Conservation (phyloP, 2,113 vertebrate genomes). For the Platichthys stellatus region DNA sequence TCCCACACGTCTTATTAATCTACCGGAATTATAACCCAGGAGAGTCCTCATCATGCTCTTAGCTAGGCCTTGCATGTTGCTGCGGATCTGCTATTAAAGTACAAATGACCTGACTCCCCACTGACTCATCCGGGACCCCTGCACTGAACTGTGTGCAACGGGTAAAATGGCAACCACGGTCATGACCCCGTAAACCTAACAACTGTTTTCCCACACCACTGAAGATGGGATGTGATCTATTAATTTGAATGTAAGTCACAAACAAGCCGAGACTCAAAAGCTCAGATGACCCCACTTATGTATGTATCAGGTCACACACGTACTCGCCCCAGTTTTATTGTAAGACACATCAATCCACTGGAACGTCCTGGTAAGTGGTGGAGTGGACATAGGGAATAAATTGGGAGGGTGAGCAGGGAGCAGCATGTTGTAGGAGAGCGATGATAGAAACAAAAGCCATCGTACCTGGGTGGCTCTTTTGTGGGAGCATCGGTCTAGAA, state of each 20-base stretch:
- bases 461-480: constrained; percentile 16
- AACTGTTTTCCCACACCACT: not conserved
- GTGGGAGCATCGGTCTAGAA: not conserved
- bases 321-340: too few relatives aligned
- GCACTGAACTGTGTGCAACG: not conserved
- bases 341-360: not conserved
- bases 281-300: not conserved
- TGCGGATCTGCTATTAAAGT: not conserved
- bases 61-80: not conserved
- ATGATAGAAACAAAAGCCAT: constrained; percentile 1
- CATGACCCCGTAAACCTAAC: not conserved
- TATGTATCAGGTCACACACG: not conserved
- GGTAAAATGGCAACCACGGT: not conserved
- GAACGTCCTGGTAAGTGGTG: not conserved
- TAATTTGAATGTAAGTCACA: constrained; percentile 6
- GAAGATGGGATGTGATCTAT: not conserved
- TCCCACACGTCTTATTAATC: not conserved
- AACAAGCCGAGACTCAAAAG: not conserved
- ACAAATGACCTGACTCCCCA: too few relatives aligned
- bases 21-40: not conserved
- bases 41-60: constrained; percentile 6
- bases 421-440: not conserved
- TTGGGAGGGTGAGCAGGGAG: not conserved
- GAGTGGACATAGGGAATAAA: not conserved
- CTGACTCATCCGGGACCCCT: too few relatives aligned